Evolutionary conservation across 2,888 invertebrate genomes (phyloP), one percentile per base, ranked within the genome.

Genomic region (Listrodromus nycthemerus): DNA sequence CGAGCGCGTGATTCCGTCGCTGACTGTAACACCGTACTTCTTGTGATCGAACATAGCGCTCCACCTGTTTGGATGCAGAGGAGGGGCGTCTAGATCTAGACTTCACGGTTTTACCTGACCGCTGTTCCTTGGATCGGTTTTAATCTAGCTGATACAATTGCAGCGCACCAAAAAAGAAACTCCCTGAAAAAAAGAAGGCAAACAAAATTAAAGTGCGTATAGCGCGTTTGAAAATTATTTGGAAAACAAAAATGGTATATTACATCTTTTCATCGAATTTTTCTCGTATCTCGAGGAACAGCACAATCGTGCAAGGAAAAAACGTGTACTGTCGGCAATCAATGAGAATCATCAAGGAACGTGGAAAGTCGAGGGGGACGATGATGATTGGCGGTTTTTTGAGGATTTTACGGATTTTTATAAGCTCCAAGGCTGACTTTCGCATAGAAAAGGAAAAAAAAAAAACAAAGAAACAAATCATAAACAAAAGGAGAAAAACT

Each of bases 1-100:
- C 27, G 97, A 99, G 91, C 95, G 99, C 90, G 97, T 98, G 91
- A 97, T 99, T 92, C 99, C 99, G 81, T 96, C 97, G 75, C 95
- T 97, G 93, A 97, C 97, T 91, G 97, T 98, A 77, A 99, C 99
- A 85, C 99, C 99, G 24, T 99, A 99, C 94, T 99, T 99, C 94
- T 96, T 99, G 94, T 99, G 96, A 93, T 93, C 92, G 88, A 89
- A 87, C 89, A 89, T 90, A 84, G 88, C 86, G 86, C 86, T 90
- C 88, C 88, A 87, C 87, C 87, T 88, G 85, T 88, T 88, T 88
- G 87, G 87, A 89, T 86, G 86, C 88, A 88, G 88, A 88, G 86
- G 73, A 87, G 87, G 87, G 87, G 87, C 88, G 77, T 77, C 63
- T 61, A 65, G 76, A 86, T 89, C 88, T 89, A 87, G 87, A 85